Percentiles rank a stretch among this genome's conserved stretches.
Evolutionary conservation across 2,797 vertebrate species (phyloP).

Genomic region (Iguana delicatissima): DNA sequence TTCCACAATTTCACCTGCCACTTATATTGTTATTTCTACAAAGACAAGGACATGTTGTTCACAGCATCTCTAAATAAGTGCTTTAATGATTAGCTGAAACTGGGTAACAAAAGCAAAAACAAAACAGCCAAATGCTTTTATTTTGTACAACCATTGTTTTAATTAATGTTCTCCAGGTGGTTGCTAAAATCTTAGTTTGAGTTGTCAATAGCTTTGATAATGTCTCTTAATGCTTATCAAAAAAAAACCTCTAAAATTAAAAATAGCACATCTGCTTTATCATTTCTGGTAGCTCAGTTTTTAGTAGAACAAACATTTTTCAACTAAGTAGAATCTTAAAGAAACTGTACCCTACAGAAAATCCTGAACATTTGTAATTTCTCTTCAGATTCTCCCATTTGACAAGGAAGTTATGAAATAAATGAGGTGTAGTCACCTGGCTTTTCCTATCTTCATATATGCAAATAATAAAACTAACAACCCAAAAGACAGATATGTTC

Average conservation of each 20-base stretch:
- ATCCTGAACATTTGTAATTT: conserved; percentile 61
- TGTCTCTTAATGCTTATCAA: conserved; percentile 52
- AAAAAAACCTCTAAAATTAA: not conserved
- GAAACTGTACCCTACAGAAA: not conserved
- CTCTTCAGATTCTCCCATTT: conserved; percentile 58
- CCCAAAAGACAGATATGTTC: not conserved
- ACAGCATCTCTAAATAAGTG: not conserved
- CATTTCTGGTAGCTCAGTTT: conserved; percentile 12
- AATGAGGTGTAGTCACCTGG: not conserved
- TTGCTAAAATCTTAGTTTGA: conserved; percentile 45
- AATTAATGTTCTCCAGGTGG: conserved; percentile 24
- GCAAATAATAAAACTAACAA: conserved; percentile 1
- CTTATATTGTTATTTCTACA: not conserved
- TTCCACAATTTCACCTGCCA: not conserved
- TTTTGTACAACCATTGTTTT: conserved; percentile 31
- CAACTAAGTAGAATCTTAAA: conserved; percentile 33
- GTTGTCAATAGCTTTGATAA: conserved; percentile 37
- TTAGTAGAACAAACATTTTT: conserved; percentile 39
- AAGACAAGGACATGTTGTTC: not conserved
- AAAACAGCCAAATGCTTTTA: conserved; percentile 44
- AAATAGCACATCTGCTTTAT: not conserved
- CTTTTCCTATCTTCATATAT: not conserved
- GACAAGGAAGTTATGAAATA: conserved; percentile 49
- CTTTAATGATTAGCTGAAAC: not conserved
- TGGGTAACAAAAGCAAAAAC: not conserved